Evolutionary conservation across 2,113 vertebrate genomes (phyloP), one percentile per base, ranked within the genome.

Genomic region (Corynorhinus townsendii): DNA sequence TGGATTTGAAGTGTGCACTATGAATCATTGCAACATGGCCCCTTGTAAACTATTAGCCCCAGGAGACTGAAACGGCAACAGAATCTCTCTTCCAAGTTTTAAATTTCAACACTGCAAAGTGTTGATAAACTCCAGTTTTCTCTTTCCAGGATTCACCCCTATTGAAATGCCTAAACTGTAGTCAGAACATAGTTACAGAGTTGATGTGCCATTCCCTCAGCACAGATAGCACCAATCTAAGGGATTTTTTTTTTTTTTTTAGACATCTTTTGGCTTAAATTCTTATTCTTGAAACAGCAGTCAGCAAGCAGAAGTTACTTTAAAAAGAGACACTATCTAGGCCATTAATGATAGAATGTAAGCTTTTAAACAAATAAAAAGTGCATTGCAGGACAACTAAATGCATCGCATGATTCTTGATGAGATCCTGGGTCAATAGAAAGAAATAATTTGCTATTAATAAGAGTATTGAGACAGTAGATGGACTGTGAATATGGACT

Each of bases 91-190:
- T 83, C 96, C 75, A 88, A 95, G 89, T 93, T 97, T 97, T 97
- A 97, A 97, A 95, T 97, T 97, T 98, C 89, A 97, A 96, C 98
- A 98, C 97, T 98, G 85, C 95, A 98, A 98, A 98, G 98, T 97
- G 96, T 92, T 97, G 93, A 97, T 97, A 96, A 97, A 97, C 80
- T 97, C 86, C 47, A 82, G 95, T 64, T 95, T 95, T 97, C 93
- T 96, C 88, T 97, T 93, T 97, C 83, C 96, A 97, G 93, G 92
- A 96, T 84, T 96, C 19, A 84, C 83, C 98, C 89, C 84, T 96
- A 96, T 80, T 97, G 86, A 97, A 97, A 97, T 84, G 89, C 11
- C 72, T 96, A 97, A 92, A 85, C 7, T 95, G 96, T 62, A 82
- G 89, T 96, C 94, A 95, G 83, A 96, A 68, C 84, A 97, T 38